Percentiles rank a stretch among this genome's conserved stretches.
These are phyloP conservation scores for Plestiodon gilberti DNA, from an alignment of 2,113 vertebrate species.

Conservation along the genomic window DNA sequence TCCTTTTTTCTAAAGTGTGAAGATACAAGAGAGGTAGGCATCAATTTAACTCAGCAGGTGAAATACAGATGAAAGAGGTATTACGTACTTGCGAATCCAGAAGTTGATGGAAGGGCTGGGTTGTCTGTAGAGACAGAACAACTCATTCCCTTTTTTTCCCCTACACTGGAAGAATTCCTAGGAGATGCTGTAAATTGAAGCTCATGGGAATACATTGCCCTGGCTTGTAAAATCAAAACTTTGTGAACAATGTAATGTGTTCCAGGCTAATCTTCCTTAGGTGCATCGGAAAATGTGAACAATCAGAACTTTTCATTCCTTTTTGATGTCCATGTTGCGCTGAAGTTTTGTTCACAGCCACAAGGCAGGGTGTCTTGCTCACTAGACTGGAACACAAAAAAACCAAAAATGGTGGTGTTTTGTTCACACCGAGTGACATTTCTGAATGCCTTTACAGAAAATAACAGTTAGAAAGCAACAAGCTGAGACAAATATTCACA, in stretches of 20 bases:
- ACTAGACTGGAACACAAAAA: not conserved
- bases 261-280: not conserved
- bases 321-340: not conserved
- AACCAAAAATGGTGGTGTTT: not conserved
- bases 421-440: no score
- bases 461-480: not conserved
- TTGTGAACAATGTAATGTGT: not conserved
- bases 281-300: not conserved
- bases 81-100: not conserved
- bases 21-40: not conserved
- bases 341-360: not conserved
- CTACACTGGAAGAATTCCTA: not conserved
- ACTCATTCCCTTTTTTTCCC: not conserved
- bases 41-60: not conserved
- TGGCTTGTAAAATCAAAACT: not conserved
- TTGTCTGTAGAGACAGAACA: not conserved
- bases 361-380: not conserved
- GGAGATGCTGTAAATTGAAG: not conserved
- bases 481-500: not conserved
- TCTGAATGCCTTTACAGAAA: not conserved
- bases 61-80: not conserved
- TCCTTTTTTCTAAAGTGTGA: not conserved
- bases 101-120: not conserved
- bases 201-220: conserved; percentile 1
- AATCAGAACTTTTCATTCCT: not conserved